Evolutionary conservation across 2,888 invertebrate genomes (phyloP).

Genomic region (Parascotia fuliginaria): DNA sequence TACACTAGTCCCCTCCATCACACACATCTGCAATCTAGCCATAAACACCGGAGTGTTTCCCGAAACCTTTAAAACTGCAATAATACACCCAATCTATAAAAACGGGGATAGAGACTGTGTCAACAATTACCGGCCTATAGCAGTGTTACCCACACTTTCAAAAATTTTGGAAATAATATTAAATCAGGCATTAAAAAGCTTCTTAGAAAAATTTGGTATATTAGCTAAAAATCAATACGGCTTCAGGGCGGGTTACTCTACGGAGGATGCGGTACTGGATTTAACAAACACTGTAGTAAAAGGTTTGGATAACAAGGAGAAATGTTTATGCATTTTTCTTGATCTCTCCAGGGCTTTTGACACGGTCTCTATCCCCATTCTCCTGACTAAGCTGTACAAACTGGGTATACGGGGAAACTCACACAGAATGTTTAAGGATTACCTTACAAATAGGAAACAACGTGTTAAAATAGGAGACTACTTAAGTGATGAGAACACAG

Average conservation of each 20-base stretch:
- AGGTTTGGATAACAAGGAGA: no score
- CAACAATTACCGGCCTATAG: constrained; percentile 8
- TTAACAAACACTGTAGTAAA: no score
- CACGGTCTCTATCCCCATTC: no score
- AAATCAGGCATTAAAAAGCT: not conserved
- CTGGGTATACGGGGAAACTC: no score
- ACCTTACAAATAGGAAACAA: no score
- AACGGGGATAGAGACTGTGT: not conserved
- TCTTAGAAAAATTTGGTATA: not conserved
- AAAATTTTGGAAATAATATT: constrained; percentile 6
- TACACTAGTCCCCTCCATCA: not conserved
- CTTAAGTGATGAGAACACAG: no score
- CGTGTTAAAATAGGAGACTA: no score
- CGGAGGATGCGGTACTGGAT: constrained; percentile 2
- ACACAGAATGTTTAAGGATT: no score
- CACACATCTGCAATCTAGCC: constrained; percentile 1
- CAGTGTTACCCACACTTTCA: constrained; percentile 1
- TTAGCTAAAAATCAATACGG: not conserved
- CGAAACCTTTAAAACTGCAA: not conserved
- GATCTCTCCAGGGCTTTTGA: no score
- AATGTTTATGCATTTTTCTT: no score
- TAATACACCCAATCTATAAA: constrained; percentile 4
- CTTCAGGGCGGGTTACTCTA: not conserved
- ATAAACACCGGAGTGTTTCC: constrained; percentile 1
- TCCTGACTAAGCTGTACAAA: no score